phyloP scores from a whole-genome alignment of 2,797 vertebrate genomes.

The Setipinna tenuifilis region DNA sequence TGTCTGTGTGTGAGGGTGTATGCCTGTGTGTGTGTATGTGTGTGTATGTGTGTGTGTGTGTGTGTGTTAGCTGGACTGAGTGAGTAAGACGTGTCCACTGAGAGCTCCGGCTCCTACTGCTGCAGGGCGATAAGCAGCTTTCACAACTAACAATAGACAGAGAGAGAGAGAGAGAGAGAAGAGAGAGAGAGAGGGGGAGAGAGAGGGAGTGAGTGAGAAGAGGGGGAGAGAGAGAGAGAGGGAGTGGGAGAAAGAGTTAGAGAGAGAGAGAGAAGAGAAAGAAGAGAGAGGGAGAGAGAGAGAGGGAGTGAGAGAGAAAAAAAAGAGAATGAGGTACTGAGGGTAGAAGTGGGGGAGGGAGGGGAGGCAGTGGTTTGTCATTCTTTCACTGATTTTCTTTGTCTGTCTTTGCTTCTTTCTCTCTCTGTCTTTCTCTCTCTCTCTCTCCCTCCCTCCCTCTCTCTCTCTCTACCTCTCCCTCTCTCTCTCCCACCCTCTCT shows the following conservation, averaged over 20 bases:
- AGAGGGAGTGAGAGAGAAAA: background rate
- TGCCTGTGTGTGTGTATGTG: background rate
- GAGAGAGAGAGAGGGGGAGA: background rate
- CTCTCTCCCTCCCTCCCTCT: no score
- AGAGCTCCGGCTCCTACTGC: conserved; percentile 62
- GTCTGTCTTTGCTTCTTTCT: no score
- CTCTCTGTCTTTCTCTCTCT: no score
- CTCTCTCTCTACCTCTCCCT: background rate
- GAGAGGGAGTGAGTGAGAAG: background rate
- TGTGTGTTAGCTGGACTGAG: conserved; percentile 52
- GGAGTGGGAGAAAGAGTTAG: no score
- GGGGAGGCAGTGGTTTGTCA: background rate
- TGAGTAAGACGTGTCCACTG: conserved; percentile 51
- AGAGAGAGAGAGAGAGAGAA: background rate
- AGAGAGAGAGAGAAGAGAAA: background rate
- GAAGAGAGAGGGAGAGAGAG: background rate
- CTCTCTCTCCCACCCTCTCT: background rate
- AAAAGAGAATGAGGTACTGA: background rate
- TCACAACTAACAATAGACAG: conserved; percentile 30
- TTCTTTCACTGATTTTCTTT: background rate
- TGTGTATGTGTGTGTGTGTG: conserved; percentile 50
- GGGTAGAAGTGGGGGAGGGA: background rate
- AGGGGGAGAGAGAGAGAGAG: background rate
- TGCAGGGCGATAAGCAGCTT: conserved; percentile 69
- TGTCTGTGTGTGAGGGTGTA: no score